These are phyloP conservation scores for Pseudanteris insignis DNA, from an alignment of 2,888 invertebrate genomes.

Conservation along the genomic window DNA sequence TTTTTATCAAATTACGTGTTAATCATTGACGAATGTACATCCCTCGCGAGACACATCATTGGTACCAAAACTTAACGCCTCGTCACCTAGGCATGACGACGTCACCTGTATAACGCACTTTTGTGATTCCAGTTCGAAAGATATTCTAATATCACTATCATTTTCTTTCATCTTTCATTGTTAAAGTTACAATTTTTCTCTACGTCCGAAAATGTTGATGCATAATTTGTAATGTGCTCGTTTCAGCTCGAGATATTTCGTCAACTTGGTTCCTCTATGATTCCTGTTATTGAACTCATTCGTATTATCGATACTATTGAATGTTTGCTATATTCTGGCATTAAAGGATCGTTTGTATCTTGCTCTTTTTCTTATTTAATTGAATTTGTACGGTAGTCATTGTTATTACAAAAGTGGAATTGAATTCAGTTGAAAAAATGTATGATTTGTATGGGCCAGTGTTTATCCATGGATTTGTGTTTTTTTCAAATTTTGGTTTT, in stretches of 20 bases:
- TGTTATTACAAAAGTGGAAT: constrained; percentile 19
- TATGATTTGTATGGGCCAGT: constrained; percentile 14
- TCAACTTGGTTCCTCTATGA: constrained; percentile 38
- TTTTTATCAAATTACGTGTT: constrained; percentile 51
- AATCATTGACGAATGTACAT: constrained; percentile 44
- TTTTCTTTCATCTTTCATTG: not conserved
- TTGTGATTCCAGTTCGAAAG: constrained; percentile 38
- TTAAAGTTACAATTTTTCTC: constrained; percentile 25
- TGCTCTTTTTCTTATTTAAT: constrained; percentile 20
- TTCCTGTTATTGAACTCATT: constrained; percentile 34
- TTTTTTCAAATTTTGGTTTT: constrained; percentile 2
- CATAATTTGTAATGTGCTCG: constrained; percentile 39
- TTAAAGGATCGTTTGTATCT: constrained; percentile 32
- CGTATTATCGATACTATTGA: constrained; percentile 41
- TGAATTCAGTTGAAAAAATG: constrained; percentile 9
- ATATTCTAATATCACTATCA: constrained; percentile 18
- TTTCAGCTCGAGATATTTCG: constrained; percentile 41
- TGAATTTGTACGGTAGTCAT: constrained; percentile 4
- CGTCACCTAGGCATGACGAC: constrained; percentile 30
- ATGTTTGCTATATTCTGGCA: constrained; percentile 39
- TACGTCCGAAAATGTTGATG: constrained; percentile 41
- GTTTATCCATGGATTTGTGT: too few relatives aligned
- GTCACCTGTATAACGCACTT: constrained; percentile 37
- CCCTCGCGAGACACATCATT: constrained; percentile 41
- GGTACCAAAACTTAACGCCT: constrained; percentile 28